Evolutionary conservation across 2,888 invertebrate genomes (phyloP), one percentile per base, ranked within the genome.

Genomic region (Kuschelorhynchus macadamiae): DNA sequence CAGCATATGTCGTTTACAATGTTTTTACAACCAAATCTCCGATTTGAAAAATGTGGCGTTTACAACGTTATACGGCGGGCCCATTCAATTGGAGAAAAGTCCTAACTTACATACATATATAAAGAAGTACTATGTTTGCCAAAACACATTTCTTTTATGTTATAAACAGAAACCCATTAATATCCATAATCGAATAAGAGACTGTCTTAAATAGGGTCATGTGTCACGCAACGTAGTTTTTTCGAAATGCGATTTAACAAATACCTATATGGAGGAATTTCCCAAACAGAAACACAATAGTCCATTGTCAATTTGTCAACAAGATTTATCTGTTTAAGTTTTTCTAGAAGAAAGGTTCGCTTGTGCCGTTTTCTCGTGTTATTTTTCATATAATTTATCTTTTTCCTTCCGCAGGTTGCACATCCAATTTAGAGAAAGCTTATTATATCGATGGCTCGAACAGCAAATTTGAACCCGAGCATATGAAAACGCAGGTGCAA

Each of bases 351-450:
- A 67, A 60, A 69, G 71, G 63, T 74, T 71, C 71, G 60, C 47
- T 64, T 69, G 46, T 63, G 56, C 67, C 61, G 71, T 71, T n/a
- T n/a, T 73, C 74, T 70, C 74, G 76, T 78, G 77, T 76, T 78
- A 77, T 78, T 79, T 79, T 79, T 79, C 77, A 71, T 78, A 79
- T 79, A 80, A 81, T 81, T 80, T 81, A 80, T 81, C 80, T 81
- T 79, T 79, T 78, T 74, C 76, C 76, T 79, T 80, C 77, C 78
- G 72, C 77, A 74, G 75, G 75, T 75, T 79, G 78, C 77, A 80
- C 79, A 79, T 79, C 79, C 79, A 81, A 80, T 81, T 79, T 78
- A 76, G 77, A 76, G 75, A 80, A 78, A 80, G 80, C 80, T 79
- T 79, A 80, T 80, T 80, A 76, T 75, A 71, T 70, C 74, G 73